phyloP scores from a whole-genome alignment of 2,888 invertebrate genomes.

The Zaprionus lineosus region DNA sequence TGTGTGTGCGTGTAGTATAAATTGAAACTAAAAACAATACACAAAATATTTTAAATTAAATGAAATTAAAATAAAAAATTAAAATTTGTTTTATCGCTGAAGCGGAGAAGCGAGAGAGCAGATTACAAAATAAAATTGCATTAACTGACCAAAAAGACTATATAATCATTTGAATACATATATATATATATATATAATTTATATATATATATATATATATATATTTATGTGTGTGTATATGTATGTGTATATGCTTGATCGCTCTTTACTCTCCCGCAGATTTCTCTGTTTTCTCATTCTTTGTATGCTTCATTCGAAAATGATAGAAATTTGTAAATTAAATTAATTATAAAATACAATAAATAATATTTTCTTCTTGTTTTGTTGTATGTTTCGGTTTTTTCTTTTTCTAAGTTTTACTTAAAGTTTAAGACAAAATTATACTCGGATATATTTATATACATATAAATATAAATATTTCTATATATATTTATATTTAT shows the following conservation, averaged over 20 bases:
- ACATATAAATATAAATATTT: slow-evolving; percentile 29
- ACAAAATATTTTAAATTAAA: slow-evolving; percentile 13
- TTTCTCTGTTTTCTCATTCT: slow-evolving; percentile 38
- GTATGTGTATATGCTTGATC: slow-evolving; percentile 12
- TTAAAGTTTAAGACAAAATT: slow-evolving; percentile 52
- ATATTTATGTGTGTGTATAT: background rate
- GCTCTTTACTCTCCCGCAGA: slow-evolving; percentile 11
- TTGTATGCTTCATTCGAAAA: slow-evolving; percentile 37
- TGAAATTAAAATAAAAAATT: slow-evolving; percentile 17
- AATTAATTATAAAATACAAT: slow-evolving; percentile 74
- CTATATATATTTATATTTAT: slow-evolving; percentile 30
- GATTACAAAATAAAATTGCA: too few species aligned
- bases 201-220: background rate
- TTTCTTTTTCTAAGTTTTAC: slow-evolving; percentile 35
- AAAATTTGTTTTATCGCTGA: slow-evolving; percentile 12
- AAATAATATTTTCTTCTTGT: slow-evolving; percentile 58
- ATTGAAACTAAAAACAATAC: background rate
- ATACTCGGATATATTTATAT: slow-evolving; percentile 41
- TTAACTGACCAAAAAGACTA: background rate
- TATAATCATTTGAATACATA: background rate
- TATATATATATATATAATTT: background rate
- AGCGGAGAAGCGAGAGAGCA: too few species aligned
- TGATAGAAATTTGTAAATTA: slow-evolving; percentile 47
- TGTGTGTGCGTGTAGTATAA: background rate
- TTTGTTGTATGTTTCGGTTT: slow-evolving; percentile 32